These are phyloP conservation scores for Mantis religiosa DNA, from an alignment of 2,888 invertebrate genomes.

Conservation along the genomic window DNA sequence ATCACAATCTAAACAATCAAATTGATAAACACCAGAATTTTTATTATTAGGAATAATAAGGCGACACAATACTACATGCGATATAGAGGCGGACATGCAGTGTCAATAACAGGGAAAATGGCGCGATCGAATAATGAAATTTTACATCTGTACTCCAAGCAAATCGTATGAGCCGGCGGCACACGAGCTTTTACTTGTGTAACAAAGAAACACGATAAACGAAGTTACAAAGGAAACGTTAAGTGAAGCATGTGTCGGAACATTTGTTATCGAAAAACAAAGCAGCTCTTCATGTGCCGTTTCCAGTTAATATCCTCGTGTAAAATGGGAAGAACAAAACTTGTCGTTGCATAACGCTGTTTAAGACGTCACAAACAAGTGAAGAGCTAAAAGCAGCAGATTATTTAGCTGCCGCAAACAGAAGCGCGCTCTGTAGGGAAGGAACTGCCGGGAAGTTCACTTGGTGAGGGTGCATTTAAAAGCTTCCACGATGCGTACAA, in stretches of 20 bases:
- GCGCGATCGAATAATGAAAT: no score
- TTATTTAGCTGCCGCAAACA: background rate
- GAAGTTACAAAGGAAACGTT: background rate
- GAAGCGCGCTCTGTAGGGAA: background rate
- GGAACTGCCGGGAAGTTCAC: background rate
- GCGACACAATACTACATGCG: no score
- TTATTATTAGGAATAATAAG: no score
- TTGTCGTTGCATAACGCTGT: background rate
- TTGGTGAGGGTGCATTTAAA: background rate
- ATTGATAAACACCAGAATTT: no score
- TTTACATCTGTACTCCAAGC: background rate
- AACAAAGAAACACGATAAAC: background rate
- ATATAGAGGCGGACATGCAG: no score
- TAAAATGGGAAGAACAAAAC: background rate
- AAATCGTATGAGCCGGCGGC: background rate
- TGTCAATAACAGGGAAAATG: no score
- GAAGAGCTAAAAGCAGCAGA: background rate
- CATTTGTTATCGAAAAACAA: background rate
- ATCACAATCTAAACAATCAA: no score
- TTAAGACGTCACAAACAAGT: background rate
- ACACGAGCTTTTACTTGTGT: background rate
- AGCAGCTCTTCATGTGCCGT: background rate
- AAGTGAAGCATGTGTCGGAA: background rate
- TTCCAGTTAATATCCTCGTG: background rate
- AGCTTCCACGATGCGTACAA: background rate